These are phyloP conservation scores for Tenthredo livida DNA, from an alignment of 2,888 invertebrate species.

Conservation along the genomic window DNA sequence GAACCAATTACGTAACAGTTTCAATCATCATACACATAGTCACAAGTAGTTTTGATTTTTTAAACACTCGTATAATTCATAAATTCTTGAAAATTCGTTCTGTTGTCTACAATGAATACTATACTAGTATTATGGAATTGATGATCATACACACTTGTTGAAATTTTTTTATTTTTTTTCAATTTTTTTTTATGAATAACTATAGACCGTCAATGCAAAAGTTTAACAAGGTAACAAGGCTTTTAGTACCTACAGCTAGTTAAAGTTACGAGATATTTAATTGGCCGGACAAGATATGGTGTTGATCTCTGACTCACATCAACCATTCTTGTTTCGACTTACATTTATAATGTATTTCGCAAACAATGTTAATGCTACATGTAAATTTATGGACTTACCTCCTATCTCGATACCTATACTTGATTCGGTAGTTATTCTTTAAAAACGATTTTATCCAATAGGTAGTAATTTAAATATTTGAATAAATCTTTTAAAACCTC, in stretches of 20 bases:
- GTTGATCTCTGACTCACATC: conserved; percentile 24
- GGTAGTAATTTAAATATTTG: background rate
- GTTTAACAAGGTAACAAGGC: conserved; percentile 17
- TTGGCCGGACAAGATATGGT: conserved; percentile 20
- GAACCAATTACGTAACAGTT: background rate
- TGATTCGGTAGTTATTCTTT: background rate
- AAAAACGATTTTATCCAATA: background rate
- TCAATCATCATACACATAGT: background rate
- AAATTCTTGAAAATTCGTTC: background rate
- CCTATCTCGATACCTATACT: background rate
- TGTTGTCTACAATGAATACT: background rate
- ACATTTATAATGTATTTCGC: conserved; percentile 26
- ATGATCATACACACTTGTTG: background rate
- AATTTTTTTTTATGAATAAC: background rate
- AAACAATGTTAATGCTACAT: conserved; percentile 18
- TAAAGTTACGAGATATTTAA: conserved; percentile 30
- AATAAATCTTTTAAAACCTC: background rate
- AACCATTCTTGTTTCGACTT: conserved; percentile 10
- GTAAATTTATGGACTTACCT: conserved; percentile 5
- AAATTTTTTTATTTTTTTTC: background rate
- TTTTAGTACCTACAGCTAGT: background rate
- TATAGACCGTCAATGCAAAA: background rate
- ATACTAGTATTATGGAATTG: background rate
- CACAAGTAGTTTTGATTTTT: background rate
- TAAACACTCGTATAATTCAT: background rate